Evolutionary conservation across 35 echinoderm and acorn worm species (phyloP).

Genomic region (Heliocidaris erythrogramma): DNA sequence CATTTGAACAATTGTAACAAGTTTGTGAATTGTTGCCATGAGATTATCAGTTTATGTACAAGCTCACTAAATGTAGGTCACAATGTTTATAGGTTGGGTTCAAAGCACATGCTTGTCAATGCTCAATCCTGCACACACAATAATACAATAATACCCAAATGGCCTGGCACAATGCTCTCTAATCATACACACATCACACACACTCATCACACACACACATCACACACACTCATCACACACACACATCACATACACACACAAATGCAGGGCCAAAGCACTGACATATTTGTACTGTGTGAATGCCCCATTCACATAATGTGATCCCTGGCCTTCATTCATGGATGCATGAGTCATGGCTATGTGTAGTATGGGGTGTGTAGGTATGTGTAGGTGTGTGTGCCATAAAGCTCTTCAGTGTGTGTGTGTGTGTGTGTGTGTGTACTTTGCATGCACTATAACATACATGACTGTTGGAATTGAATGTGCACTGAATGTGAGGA

Average conservation of each 20-base stretch:
- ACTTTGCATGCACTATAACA: background rate
- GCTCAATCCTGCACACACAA: no score
- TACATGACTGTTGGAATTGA: background rate
- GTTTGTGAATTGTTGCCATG: no score
- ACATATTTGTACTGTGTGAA: background rate
- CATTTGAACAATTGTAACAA: no score
- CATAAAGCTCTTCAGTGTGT: background rate
- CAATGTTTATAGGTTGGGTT: no score
- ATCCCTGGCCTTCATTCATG: conserved; percentile 29
- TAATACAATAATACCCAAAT: no score
- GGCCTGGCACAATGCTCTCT: background rate
- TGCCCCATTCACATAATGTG: conserved; percentile 39
- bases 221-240: background rate
- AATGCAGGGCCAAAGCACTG: conserved; percentile 9
- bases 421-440: background rate
- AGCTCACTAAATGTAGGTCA: no score
- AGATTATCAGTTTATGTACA: no score
- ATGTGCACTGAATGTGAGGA: background rate
- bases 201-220: background rate
- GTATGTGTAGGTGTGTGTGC: background rate
- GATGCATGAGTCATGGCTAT: conserved; percentile 24
- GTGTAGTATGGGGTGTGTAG: background rate
- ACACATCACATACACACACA: background rate
- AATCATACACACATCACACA: background rate
- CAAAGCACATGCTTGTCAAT: no score